phyloP scores from a whole-genome alignment of 1,140 invertebrate genomes.

The Apis dorsata region DNA sequence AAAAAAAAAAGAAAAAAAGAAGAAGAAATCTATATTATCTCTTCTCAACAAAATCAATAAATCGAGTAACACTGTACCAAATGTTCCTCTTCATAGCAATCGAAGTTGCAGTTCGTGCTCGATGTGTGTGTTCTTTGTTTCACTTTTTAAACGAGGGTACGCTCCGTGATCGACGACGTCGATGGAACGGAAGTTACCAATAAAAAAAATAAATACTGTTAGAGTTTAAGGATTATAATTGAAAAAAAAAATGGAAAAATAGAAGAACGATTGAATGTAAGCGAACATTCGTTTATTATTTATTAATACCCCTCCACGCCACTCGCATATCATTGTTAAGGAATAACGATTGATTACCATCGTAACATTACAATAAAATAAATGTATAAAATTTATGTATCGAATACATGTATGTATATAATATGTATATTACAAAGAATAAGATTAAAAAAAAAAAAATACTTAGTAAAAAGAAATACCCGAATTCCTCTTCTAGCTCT shows the following conservation, averaged over 20 bases:
- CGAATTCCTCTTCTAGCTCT: constrained; percentile 21
- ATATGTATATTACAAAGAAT: constrained; percentile 65
- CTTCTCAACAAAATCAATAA: neutral
- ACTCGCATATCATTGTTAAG: constrained; percentile 75
- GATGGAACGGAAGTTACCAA: neutral
- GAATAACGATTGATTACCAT: constrained; percentile 69
- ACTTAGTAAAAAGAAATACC: neutral
- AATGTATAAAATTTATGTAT: constrained; percentile 78
- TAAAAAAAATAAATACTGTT: neutral
- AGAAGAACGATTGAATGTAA: constrained; percentile 25
- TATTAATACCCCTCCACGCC: constrained; percentile 69
- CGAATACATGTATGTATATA: constrained; percentile 72
- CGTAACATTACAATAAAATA: constrained; percentile 73
- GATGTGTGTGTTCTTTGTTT: neutral
- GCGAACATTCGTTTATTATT: constrained; percentile 62
- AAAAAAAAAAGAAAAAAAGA: neutral
- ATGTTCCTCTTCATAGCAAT: neutral
- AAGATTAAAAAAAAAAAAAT: neutral
- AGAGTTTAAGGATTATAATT: constrained; percentile 20
- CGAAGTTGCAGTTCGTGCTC: neutral
- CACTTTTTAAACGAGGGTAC: neutral
- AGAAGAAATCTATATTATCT: neutral
- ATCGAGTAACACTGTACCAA: neutral
- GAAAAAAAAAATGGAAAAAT: neutral
- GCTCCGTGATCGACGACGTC: constrained; percentile 26